phyloP scores from a whole-genome alignment of 2,888 invertebrate genomes.

The Athalia circularis region DNA sequence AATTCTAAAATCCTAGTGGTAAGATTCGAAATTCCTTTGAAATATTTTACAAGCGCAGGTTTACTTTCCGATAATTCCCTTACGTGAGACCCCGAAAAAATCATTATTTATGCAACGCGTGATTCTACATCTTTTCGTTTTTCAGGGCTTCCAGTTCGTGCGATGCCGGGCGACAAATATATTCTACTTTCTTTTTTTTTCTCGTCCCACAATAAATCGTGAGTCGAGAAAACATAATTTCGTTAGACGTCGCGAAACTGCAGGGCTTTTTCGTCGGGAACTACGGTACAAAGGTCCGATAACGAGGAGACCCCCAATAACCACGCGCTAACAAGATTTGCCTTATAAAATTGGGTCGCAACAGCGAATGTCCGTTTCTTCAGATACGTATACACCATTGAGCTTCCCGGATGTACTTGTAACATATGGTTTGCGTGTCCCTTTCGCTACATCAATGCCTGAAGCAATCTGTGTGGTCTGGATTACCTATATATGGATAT shows the following conservation, averaged over 20 bases:
- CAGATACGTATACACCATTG: neutral
- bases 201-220: no score
- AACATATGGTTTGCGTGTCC: neutral
- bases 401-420: neutral
- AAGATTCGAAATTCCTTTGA: neutral
- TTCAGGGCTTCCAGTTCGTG: no score
- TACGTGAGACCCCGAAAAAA: no score
- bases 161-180: no score
- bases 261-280: neutral
- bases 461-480: no score
- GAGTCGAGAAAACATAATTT: neutral
- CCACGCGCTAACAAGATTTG: constrained; percentile 20
- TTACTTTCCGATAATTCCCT: neutral
- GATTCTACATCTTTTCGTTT: no score
- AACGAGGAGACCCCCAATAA: neutral
- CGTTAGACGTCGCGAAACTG: neutral
- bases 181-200: no score
- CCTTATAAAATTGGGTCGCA: constrained; percentile 8
- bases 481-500: no score
- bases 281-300: constrained; percentile 14
- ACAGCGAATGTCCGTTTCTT: neutral
- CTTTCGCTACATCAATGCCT: no score
- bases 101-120: no score
- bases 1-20: neutral
- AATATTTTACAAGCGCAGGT: neutral